Conservation (phyloP, 2,113 vertebrate genomes). For the Gambusia affinis region DNA sequence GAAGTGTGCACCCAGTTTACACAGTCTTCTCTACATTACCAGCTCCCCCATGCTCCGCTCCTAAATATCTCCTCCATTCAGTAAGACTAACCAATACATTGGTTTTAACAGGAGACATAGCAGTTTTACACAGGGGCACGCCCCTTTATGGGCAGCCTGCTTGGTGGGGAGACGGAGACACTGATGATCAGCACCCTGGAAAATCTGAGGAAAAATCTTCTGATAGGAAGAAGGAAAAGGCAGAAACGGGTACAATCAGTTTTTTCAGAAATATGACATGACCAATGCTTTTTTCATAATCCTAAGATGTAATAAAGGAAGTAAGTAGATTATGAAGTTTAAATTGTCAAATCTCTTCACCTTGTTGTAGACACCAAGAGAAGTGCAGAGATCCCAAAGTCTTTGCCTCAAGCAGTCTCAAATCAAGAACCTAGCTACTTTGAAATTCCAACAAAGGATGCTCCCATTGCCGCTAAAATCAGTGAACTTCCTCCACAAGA, state of each 20-base stretch:
- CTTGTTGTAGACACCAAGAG: constrained; percentile 61
- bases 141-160: constrained; percentile 95
- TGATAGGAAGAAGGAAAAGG: constrained; percentile 79
- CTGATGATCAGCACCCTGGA: constrained; percentile 81
- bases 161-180: constrained; percentile 95
- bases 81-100: not conserved
- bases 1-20: not conserved
- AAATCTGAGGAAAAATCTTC: constrained; percentile 82
- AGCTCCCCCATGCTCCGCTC: too few relatives aligned
- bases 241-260: constrained; percentile 74
- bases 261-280: not conserved
- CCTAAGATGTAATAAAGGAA: not conserved
- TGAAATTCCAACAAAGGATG: constrained; percentile 95
- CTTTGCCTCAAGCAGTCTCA: constrained; percentile 71
- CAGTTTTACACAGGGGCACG: constrained; percentile 87
- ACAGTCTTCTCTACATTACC: not conserved
- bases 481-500: constrained; percentile 85
- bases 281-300: not conserved
- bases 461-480: constrained; percentile 73
- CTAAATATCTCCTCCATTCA: not conserved
- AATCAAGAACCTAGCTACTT: constrained; percentile 95
- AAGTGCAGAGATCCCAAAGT: constrained; percentile 76
- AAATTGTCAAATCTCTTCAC: not conserved
- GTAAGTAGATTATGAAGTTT: not conserved
- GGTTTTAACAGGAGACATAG: constrained; percentile 78